Evolutionary conservation across 1,140 invertebrate species (phyloP).

Genomic region (Orius laevigatus): DNA sequence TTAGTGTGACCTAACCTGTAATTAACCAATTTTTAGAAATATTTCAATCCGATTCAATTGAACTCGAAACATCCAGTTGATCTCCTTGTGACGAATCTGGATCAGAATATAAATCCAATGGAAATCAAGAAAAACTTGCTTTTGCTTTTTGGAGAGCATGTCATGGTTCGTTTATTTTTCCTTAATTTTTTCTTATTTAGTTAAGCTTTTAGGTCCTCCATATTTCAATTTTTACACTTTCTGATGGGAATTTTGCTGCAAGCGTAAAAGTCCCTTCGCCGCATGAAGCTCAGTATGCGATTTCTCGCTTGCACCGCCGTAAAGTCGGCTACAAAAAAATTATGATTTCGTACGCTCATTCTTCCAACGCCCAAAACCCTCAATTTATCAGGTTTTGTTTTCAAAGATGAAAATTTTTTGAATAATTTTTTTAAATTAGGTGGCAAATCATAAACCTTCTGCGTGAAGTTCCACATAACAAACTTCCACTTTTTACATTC

Average conservation of each 20-base stretch:
- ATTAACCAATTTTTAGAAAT: conserved; percentile 17
- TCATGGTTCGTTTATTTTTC: conserved; percentile 34
- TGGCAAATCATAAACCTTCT: conserved; percentile 36
- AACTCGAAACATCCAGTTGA: conserved; percentile 34
- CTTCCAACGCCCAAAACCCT: conserved; percentile 38
- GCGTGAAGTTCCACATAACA: conserved; percentile 54
- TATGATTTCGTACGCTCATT: conserved; percentile 54
- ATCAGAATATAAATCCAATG: conserved; percentile 51
- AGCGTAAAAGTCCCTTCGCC: conserved; percentile 43
- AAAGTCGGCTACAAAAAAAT: conserved; percentile 72
- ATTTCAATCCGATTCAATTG: conserved; percentile 21
- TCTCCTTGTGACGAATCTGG: conserved; percentile 56
- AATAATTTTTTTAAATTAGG: conserved; percentile 23
- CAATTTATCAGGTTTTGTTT: conserved; percentile 38
- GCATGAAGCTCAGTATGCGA: conserved; percentile 62
- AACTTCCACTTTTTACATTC: conserved; percentile 69
- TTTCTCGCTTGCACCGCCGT: conserved; percentile 63
- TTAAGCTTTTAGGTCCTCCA: conserved; percentile 38
- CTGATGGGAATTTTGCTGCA: conserved; percentile 50
- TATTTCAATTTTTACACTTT: conserved; percentile 45
- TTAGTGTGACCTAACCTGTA: not conserved
- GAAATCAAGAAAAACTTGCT: conserved; percentile 51
- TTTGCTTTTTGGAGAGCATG: conserved; percentile 48
- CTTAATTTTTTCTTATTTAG: conserved; percentile 6
- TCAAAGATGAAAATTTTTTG: conserved; percentile 12